Base-by-base conservation (phyloP, 2,888 invertebrate species). In the Watsonalla cultraria region DNA sequence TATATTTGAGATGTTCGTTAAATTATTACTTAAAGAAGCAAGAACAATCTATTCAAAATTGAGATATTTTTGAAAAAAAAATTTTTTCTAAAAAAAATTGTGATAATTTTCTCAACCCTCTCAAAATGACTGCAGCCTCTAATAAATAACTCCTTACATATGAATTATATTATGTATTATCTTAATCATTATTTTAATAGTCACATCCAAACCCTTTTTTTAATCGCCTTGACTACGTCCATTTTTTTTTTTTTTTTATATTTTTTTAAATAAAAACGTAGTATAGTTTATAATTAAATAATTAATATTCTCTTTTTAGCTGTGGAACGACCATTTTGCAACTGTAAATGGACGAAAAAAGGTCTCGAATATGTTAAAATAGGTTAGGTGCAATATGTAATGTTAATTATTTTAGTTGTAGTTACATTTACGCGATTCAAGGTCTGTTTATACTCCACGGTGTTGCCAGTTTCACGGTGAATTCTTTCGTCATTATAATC, bases 271-370 rank as follows among this genome's bases (percentile, higher is more conserved):
- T 51, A 57, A 51, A 47, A 42, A 46, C 51, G 42, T 48, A 50
- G 8, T 39, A 33, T 50, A 51, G 53, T 49, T 46, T 46, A 53
- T 55, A 46, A 50, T 6, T 5, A 46, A 53, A 39, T 59, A 49
- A 57, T 59, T 60, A 57, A 56, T 8, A 14, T 15, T 56, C 51
- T 54, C 54, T 69, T 85, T 82, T 58, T 86, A 89, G 89, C 80
- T 86, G 87, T 70, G 86, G 82, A 7, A 80, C 88, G 0, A 86
- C 87, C 0, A 86, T 90, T 2, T 74, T 90, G 2, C 88, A 88
- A 70, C 79, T 89, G 45, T 89, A 82, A 83, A 61, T 15, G 54
- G 61, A 60, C 35, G 24, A 48, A 54, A 33, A 45, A 34, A 48
- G 15, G 47, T 52, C 35, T 52, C 24, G 37, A 46, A 47, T 39